A percentile compares a stretch with the other conserved stretches of the same genome.
phyloP scores from a whole-genome alignment of 2,113 vertebrate genomes.

The Danio rerio region DNA sequence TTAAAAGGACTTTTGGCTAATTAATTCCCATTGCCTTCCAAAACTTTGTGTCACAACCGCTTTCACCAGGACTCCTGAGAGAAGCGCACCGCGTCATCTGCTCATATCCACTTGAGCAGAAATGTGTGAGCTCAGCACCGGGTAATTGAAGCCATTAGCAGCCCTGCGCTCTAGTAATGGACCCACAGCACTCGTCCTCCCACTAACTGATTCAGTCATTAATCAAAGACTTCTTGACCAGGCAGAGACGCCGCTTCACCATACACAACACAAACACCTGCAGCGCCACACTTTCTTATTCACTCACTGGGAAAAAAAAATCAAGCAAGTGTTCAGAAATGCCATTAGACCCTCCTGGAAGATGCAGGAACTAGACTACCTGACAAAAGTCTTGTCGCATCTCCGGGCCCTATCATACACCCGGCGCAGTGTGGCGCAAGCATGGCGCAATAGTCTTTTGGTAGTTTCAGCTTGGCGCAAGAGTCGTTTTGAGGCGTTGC shows the following conservation, averaged over 20 bases:
- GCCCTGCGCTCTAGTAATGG: slow-evolving; percentile 82
- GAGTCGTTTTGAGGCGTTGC: no score
- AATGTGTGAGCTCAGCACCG: slow-evolving; percentile 81
- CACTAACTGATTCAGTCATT: slow-evolving; percentile 80
- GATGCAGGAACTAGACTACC: background rate
- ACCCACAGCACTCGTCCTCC: slow-evolving; percentile 80
- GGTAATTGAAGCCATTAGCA: slow-evolving; percentile 86
- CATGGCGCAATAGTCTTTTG: no score
- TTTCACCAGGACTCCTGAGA: background rate
- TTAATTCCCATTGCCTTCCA: background rate
- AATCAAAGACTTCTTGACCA: slow-evolving; percentile 70
- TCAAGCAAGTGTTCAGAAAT: background rate
- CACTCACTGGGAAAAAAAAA: background rate
- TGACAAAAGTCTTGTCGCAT: no score
- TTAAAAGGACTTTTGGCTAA: background rate
- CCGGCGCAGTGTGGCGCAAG: no score
- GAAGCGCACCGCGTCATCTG: background rate
- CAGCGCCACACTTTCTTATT: background rate
- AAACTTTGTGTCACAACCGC: background rate
- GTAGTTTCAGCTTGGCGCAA: no score
- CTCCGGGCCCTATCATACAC: no score
- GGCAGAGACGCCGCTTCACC: slow-evolving; percentile 2
- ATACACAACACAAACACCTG: slow-evolving; percentile 3
- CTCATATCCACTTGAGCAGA: slow-evolving; percentile 55
- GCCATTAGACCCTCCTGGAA: background rate